Evolutionary conservation across 2,113 vertebrate genomes (phyloP).

Genomic region (Nanorana parkeri): DNA sequence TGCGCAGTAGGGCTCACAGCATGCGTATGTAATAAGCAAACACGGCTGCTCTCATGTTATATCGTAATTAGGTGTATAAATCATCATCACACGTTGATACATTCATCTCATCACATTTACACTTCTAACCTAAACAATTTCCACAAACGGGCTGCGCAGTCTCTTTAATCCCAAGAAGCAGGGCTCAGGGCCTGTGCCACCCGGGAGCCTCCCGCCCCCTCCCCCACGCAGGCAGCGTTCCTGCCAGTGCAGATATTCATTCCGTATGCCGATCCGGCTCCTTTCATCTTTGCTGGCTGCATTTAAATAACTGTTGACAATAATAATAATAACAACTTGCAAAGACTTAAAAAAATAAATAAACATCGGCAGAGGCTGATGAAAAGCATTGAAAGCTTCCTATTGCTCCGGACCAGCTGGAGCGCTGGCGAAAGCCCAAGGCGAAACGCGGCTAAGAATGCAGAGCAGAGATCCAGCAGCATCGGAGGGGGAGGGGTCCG

Average conservation of each 20-base stretch:
- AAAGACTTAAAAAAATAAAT: conserved; percentile 1
- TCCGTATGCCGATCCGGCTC: conserved; percentile 16
- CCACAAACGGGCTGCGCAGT: too few species aligned
- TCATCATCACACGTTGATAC: too few species aligned
- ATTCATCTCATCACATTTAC: too few species aligned
- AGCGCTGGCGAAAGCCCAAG: conserved; percentile 21
- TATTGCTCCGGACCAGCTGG: conserved; percentile 30
- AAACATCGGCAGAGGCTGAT: conserved; percentile 20
- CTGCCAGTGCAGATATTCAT: conserved; percentile 20
- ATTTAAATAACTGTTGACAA: conserved; percentile 47
- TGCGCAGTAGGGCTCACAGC: too few species aligned
- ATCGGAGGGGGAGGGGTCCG: background rate
- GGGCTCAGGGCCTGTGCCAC: conserved; percentile 3
- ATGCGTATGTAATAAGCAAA: too few species aligned
- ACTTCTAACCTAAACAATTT: too few species aligned
- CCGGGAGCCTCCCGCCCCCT: background rate
- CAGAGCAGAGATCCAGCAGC: background rate
- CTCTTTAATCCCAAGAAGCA: conserved; percentile 12
- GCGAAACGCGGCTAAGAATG: background rate
- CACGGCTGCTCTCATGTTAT: too few species aligned
- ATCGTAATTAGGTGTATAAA: too few species aligned
- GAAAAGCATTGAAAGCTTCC: conserved; percentile 22
- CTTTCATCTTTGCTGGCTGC: conserved; percentile 41
- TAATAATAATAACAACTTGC: conserved; percentile 32
- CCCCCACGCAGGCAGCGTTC: conserved; percentile 7